Evolutionary conservation across 1,140 invertebrate species (phyloP), one percentile per base, ranked within the genome.

Genomic region (Drosophila punjabiensis): DNA sequence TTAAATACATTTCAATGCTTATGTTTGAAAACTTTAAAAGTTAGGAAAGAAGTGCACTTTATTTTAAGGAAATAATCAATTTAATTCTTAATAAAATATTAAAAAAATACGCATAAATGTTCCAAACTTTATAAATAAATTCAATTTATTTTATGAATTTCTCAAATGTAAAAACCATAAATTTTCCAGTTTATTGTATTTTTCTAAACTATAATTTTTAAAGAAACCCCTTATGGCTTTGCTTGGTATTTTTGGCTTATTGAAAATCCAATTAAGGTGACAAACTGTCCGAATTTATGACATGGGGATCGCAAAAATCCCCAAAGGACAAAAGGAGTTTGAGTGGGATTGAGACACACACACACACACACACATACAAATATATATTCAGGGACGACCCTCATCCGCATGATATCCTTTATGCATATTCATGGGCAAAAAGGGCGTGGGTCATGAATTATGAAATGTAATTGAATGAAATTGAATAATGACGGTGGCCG

Each of bases 391-490:
- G 35, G 41, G 16, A 1, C 9, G 53, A 64, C 55, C 59, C 67
- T 52, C 37, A 83, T 67, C 45, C 43, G 35, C 58, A 60, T 69
- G 55, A 41, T 56, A 76, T 79, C 59, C 62, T 33, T 79, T 56
- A 89, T 90, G 66, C 74, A 88, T 81, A 89, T 89, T 80, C 61
- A 84, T 84, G 73, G 76, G 37, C 67, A 62, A 61, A 47, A 67
- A 63, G 20, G 67, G 68, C 30, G 60, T 39, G 65, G 64, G 43
- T 66, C 61, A 78, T 90, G 87, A 90, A 90, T 90, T 90, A 90
- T 90, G 79, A 82, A 90, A 86, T 79, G 62, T 90, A 90, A 90
- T 90, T 90, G 86, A 90, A 86, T 74, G 69, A 90, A 91, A 90
- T 90, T 90, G 85, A 89, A 89, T 89, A 89, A 90, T 82, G 85